Evolutionary conservation across 2,888 invertebrate genomes (phyloP), one percentile per base, ranked within the genome.

Genomic region (Phortica magna): DNA sequence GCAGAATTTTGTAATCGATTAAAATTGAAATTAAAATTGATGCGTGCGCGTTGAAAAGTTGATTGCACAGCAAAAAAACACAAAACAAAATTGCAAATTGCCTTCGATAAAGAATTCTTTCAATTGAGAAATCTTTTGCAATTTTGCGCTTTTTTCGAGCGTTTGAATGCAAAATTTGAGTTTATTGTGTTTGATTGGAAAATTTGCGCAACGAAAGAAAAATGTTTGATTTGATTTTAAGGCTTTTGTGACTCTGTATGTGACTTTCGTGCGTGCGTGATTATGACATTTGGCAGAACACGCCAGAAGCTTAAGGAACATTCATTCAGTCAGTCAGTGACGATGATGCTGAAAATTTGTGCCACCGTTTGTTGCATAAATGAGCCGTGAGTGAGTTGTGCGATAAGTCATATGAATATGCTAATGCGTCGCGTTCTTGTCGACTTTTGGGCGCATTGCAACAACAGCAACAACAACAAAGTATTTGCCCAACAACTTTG

Each of bases 1-100:
- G 74, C 48, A 74, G 43, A 83, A 82, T 77, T 80, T 79, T 75
- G 78, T 77, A 82, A 83, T 82, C 79, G 79, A 80, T 82, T 80
- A 78, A 83, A 82, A 79, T 83, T 77, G 64, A 78, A 83, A 53
- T 68, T 64, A 55, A 67, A 67, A 68, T 67, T 48, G 14, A 67
- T 67, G 39, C 61, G 59, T 41, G 42, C 39, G 31, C 12, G 14
- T 5, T 41, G 41, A 31, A 31, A 31, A 31, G 31, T 31, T 31
- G 31, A 31, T 31, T 31, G 31, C 31, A 31, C 5, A 0, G 31
- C 31, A n/a, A n/a, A n/a, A n/a, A n/a, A n/a, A n/a, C n/a, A n/a
- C n/a, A n/a, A n/a, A n/a, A 31, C 31, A 31, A 31, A 31, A 31
- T 31, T 31, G 31, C 31, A 4, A 31, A 31, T 31, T 31, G 31